Base-by-base conservation (phyloP, 2,797 vertebrate species). In the Etheostoma perlongum region DNA sequence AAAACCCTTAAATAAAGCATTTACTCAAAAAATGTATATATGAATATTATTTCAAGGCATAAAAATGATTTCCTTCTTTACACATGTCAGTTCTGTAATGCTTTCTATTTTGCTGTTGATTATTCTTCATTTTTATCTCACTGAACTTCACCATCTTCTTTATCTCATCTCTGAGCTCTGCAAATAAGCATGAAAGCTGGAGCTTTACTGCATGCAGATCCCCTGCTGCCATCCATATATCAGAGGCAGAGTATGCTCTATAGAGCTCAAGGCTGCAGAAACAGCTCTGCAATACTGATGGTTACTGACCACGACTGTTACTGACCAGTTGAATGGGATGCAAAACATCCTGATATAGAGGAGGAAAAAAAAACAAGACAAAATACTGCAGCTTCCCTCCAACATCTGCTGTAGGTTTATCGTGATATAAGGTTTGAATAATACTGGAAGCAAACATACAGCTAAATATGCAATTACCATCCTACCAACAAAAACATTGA, bases 111-210 rank as follows among this genome's bases (percentile, higher is more conserved):
- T 21, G 30, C 30, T 27, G 51, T 74, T 80, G 63, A 62, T 80
- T 57, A 33, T 70, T 71, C 67, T 62, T 74, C 54, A 27, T 54
- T 57, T 78, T 46, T 53, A 67, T 83, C 76, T 81, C 66, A 15
- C 51, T 48, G 27, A 72, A 66, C 72, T 76, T 25, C 79, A 27
- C 65, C 54, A 30, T 70, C 67, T 79, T 77, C 79, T 76, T 15
- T 73, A 77, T 79, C 80, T 84, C n/a, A 79, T 73, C 83, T 74
- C 59, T 74, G 74, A 91, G 88, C 85, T 88, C 84, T 81, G 82
- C 77, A 87, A 91, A 92, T 55, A 91, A 51, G 66, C 59, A 21
- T 33, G 78, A 84, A 77, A 84, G 76, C 86, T 63, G 67, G 18
- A 78, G 90, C 87, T 88, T 81, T 75, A 73, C 76, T 57, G 59